Percentiles rank a stretch among this genome's conserved stretches.
Conservation (phyloP, 2,797 vertebrate species). For the Acrossocheilus fasciatus region DNA sequence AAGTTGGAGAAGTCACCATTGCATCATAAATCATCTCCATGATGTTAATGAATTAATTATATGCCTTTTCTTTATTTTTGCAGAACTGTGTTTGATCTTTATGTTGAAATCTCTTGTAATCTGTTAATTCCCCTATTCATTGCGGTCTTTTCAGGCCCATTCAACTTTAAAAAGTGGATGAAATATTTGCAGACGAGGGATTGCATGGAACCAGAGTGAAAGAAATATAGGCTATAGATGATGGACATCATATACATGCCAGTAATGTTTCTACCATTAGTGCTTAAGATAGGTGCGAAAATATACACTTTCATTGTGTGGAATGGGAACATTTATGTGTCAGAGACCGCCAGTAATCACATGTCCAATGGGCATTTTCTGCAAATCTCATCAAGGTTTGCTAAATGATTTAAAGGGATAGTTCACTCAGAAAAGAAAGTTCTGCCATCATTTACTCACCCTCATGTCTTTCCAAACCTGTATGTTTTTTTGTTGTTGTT, state of each 20-base stretch:
- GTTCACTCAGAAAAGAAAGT: background rate
- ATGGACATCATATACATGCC: background rate
- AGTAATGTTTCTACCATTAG: background rate
- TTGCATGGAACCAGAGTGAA: background rate
- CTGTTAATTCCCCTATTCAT: background rate
- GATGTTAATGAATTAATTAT: background rate
- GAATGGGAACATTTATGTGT: background rate
- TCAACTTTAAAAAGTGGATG: background rate
- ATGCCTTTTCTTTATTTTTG: background rate
- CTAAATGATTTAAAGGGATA: background rate
- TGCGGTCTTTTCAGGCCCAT: background rate
- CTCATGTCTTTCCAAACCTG: no score
- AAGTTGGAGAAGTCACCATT: background rate
- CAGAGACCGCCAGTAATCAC: background rate
- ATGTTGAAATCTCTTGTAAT: slow-evolving; percentile 1
- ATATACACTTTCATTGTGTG: background rate
- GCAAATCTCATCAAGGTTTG: background rate
- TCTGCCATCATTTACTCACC: background rate
- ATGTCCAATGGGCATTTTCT: background rate
- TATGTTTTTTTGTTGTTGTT: no score
- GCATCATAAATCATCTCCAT: background rate
- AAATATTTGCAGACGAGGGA: background rate
- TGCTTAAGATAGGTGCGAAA: background rate
- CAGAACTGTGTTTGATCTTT: background rate
- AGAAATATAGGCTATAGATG: slow-evolving; percentile 6